Conservation (phyloP, 1,140 invertebrate genomes). For the Drosophila burlai region DNA sequence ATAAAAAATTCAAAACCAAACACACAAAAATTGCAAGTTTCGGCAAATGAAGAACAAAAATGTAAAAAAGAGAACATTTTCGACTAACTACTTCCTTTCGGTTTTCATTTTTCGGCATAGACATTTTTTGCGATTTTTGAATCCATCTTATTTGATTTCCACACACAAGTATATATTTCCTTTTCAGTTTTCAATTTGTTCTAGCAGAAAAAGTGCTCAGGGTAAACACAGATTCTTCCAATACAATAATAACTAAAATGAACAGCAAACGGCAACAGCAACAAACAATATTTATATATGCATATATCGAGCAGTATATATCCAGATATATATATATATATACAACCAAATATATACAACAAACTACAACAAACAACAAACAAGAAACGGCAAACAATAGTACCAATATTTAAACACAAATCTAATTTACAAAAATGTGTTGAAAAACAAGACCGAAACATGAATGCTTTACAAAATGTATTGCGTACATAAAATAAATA, state of each 20-base stretch:
- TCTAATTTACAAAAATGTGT: conserved; percentile 58
- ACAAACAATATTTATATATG: conserved; percentile 75
- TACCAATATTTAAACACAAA: conserved; percentile 70
- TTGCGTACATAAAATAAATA: conserved; percentile 32
- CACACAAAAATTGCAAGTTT: conserved; percentile 67
- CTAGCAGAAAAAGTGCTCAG: conserved; percentile 82
- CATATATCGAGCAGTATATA: conserved; percentile 55
- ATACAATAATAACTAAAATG: conserved; percentile 76
- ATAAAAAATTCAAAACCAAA: conserved; percentile 6
- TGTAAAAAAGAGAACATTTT: conserved; percentile 29
- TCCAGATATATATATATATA: conserved; percentile 53
- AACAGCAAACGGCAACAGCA: conserved; percentile 33
- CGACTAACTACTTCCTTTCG: conserved; percentile 50
- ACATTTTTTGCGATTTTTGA: conserved; percentile 28
- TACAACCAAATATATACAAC: conserved; percentile 58
- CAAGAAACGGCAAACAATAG: conserved; percentile 55
- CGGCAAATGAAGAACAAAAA: conserved; percentile 50
- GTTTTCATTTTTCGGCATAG: conserved; percentile 59
- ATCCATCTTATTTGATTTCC: background rate
- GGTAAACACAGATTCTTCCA: conserved; percentile 83
- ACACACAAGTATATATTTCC: conserved; percentile 1
- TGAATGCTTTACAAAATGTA: conserved; percentile 48
- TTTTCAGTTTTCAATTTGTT: conserved; percentile 58
- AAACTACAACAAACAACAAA: conserved; percentile 54
- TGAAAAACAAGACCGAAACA: conserved; percentile 32